Percentiles rank a stretch among this genome's conserved stretches.
These are phyloP conservation scores for Agrochola lota DNA, from an alignment of 2,888 invertebrate genomes.

Conservation along the genomic window DNA sequence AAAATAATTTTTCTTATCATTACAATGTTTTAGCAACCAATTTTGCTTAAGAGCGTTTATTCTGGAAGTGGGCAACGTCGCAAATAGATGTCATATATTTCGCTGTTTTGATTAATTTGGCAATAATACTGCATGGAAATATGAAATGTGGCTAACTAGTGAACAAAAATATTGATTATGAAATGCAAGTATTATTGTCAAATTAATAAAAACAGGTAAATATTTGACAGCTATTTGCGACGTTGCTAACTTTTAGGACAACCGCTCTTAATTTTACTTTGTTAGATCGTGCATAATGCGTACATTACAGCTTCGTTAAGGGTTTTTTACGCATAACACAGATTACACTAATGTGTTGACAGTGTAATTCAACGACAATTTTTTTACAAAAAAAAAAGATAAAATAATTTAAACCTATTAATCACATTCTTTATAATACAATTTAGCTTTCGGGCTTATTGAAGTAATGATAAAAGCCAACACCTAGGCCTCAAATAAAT, in stretches of 20 bases:
- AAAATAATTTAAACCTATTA: conserved; percentile 34
- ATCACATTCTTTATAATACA: conserved; percentile 49
- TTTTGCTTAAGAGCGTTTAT: not conserved
- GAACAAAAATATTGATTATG: too few species aligned
- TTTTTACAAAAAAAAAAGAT: conserved; percentile 8
- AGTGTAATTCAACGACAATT: not conserved
- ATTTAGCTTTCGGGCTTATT: conserved; percentile 52
- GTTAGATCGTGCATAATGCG: not conserved
- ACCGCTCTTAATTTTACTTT: not conserved
- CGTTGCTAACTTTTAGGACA: too few species aligned
- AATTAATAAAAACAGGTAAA: too few species aligned
- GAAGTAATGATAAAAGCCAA: conserved; percentile 51
- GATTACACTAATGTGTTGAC: conserved; percentile 20
- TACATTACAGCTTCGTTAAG: not conserved
- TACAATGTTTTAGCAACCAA: not conserved
- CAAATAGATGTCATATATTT: too few species aligned
- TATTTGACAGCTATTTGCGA: too few species aligned
- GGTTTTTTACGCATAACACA: conserved; percentile 18
- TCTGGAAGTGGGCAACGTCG: too few species aligned
- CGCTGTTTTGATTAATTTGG: too few species aligned
- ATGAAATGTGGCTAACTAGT: too few species aligned
- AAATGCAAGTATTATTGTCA: too few species aligned
- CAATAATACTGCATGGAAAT: too few species aligned
- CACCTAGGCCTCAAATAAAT: conserved; percentile 52
- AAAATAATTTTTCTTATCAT: not conserved